phyloP scores from a whole-genome alignment of 2,888 invertebrate species.

The Volucella inanis region DNA sequence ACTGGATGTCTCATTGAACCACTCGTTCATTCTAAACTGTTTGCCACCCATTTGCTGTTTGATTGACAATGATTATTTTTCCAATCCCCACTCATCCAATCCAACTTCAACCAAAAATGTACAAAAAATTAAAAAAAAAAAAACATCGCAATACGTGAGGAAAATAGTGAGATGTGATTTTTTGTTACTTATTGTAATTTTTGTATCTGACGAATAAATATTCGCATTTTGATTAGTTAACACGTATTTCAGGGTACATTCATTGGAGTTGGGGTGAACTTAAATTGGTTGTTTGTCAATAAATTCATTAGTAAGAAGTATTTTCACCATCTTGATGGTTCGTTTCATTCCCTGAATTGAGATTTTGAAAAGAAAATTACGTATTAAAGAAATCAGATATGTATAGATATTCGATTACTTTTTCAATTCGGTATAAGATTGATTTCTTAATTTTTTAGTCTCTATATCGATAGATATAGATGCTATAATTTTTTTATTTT shows the following conservation, averaged over 20 bases:
- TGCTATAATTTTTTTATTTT: no score
- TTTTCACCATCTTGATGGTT: not conserved
- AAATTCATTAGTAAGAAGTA: slow-evolving; percentile 10
- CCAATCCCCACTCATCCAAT: not conserved
- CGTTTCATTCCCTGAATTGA: no score
- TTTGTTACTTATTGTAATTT: slow-evolving; percentile 60
- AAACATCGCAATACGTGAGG: slow-evolving; percentile 46
- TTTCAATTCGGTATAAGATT: no score
- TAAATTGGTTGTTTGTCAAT: slow-evolving; percentile 25
- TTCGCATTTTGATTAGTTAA: slow-evolving; percentile 48
- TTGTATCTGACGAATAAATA: slow-evolving; percentile 39
- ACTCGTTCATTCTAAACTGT: slow-evolving; percentile 66
- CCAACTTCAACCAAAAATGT: not conserved
- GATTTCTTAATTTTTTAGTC: no score
- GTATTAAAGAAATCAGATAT: no score
- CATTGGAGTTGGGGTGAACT: not conserved
- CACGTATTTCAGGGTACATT: slow-evolving; percentile 33
- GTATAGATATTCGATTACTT: no score
- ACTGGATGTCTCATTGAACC: slow-evolving; percentile 69
- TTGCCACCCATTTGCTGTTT: slow-evolving; percentile 63
- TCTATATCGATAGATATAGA: no score
- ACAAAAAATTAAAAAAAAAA: not conserved
- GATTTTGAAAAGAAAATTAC: no score
- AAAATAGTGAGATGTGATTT: slow-evolving; percentile 62
- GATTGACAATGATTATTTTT: slow-evolving; percentile 59